Base-by-base conservation (phyloP, 2,888 invertebrate genomes). In the Athripsodes cinereus region DNA sequence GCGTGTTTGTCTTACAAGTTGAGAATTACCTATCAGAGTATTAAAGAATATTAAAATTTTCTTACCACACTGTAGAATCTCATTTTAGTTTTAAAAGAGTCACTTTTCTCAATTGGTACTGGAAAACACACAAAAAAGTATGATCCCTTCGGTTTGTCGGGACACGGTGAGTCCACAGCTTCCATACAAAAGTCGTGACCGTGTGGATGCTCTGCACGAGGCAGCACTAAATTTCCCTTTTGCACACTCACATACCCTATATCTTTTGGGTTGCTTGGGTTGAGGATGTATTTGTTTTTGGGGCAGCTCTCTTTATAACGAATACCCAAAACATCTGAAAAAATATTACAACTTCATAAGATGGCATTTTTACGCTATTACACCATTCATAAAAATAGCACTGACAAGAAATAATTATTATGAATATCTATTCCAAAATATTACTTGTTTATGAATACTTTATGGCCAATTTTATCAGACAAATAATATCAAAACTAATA, bases 21-120 rank as follows among this genome's bases (percentile, higher is more conserved):
- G n/a, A n/a, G n/a, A n/a, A n/a, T n/a, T n/a, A n/a, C n/a, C n/a
- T n/a, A n/a, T n/a, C n/a, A n/a, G n/a, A n/a, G n/a, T n/a, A n/a
- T n/a, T n/a, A n/a, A n/a, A n/a, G 11, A 21, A n/a, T 21, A 21
- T 48, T 26, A 10, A 26, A 26, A 26, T 1, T 34, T 31, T 47
- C 74, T 75, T 68, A 78, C 78, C 66, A 75, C 68, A 64, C 75
- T 75, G 6, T 75, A 74, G 22, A 75, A 58, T 21, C 65, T 62
- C 62, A 73, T 77, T 61, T 77, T 69, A 65, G 74, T 74, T 5
- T 31, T 47, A 11, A n/a, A 35, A 26, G 22, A 46, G 1, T 20
- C 21, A 61, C 57, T 18, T 22, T 65, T 60, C 54, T 66, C 47
- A 20, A 5, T 13, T 16, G 40, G 40, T 8, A 40, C 68, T 1